Evolutionary conservation across 2,888 invertebrate species (phyloP), one percentile per base, ranked within the genome.

Genomic region (Cheilosia soror): DNA sequence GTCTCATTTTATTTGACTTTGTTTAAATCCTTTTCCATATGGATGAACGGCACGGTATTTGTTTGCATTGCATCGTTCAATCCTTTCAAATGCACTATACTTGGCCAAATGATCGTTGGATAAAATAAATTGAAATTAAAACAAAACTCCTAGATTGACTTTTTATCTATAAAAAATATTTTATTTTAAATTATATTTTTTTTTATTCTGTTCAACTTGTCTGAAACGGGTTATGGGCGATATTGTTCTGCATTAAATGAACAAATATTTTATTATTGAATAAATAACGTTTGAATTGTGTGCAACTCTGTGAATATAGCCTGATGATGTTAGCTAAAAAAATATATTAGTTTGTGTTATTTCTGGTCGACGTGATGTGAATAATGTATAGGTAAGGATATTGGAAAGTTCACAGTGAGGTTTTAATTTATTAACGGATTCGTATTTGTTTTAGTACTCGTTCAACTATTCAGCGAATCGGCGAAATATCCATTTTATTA

Each of bases 321-420:
- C n/a, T 72, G 65, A 65, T 72, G 65, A 65, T 72, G 65, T 66
- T 79, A 58, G 73, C 55, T 62, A 47, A 75, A 37, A 73, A n/a
- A 80, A 4, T 4, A 44, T 47, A 73, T 80, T 66, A 80, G 66
- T 68, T 62, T 65, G 51, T 33, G 37, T 37, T 37, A 37, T 44
- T 51, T 42, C 15, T 31, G 42, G 31, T 31, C 25, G 20, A 37
- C 7, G 5, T 25, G 2, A 37, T 29, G 37, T 40, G 27, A 55
- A 51, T 53, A 53, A 53, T 53, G 13, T 15, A 42, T 55, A 5
- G 27, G 29, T 29, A 29, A 5, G 11, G 9, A 37, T 11, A 11
- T 37, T 37, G 2, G 37, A 37, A 37, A 37, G 4, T 37, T 37
- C 4, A 37, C 37, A 37, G 37, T 11, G 4, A 4, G 11, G 11